These are phyloP conservation scores for Clarias gariepinus DNA, from an alignment of 2,113 vertebrate species.

Conservation along the genomic window DNA sequence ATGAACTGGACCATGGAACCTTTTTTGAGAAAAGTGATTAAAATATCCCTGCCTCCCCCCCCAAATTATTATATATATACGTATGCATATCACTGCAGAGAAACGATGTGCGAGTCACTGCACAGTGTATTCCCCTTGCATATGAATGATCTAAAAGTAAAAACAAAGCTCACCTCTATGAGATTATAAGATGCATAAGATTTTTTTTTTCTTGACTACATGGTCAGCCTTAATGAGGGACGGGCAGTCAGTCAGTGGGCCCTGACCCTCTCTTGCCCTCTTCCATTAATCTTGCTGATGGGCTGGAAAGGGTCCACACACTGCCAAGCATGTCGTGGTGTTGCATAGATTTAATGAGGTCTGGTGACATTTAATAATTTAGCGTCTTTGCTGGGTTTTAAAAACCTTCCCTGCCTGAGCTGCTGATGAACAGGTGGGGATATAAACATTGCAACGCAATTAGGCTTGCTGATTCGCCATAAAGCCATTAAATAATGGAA, in stretches of 20 bases:
- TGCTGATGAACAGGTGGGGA: conserved; percentile 58
- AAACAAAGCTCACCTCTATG: neutral
- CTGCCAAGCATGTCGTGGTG: conserved; percentile 34
- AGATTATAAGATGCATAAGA: neutral
- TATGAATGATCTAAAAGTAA: conserved; percentile 3
- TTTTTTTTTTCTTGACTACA: neutral
- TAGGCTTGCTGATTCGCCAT: conserved; percentile 53
- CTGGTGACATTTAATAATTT: conserved; percentile 69
- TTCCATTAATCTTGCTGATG: conserved; percentile 44
- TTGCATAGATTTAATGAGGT: conserved; percentile 58
- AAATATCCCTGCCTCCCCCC: too few species aligned
- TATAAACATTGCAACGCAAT: conserved; percentile 53
- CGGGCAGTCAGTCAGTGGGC: conserved; percentile 30
- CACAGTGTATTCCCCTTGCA: neutral
- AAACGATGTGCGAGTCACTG: neutral
- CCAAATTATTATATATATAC: too few species aligned
- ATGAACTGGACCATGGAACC: conserved; percentile 1
- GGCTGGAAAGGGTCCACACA: conserved; percentile 23
- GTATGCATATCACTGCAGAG: conserved; percentile 15
- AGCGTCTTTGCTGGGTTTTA: conserved; percentile 59
- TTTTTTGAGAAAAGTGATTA: neutral
- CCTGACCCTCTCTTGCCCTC: conserved; percentile 32
- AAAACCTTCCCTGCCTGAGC: conserved; percentile 58
- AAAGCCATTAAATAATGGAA: conserved; percentile 65
- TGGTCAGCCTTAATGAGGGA: conserved; percentile 35